Evolutionary conservation across 2,797 vertebrate genomes (phyloP).

Genomic region (Syndactyla subalaris): DNA sequence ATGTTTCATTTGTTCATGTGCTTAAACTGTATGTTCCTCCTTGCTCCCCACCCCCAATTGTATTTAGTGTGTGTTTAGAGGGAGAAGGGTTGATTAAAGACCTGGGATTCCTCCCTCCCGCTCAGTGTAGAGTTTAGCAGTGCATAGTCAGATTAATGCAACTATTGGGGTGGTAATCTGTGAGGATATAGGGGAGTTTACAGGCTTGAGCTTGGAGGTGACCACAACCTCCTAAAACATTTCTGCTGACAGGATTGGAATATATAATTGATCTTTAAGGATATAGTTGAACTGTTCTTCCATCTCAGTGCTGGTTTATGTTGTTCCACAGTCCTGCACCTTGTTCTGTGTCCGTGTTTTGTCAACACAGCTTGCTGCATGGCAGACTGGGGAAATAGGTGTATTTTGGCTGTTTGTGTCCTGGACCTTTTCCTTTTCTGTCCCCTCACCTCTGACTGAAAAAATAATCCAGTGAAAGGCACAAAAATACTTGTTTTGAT

Average conservation of each 20-base stretch:
- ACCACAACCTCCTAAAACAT: background rate
- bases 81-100: background rate
- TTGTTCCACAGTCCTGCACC: background rate
- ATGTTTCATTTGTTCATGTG: background rate
- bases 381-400: background rate
- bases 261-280: background rate
- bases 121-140: background rate
- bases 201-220: background rate
- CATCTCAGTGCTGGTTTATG: background rate
- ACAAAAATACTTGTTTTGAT: background rate
- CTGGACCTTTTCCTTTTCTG: background rate
- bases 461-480: background rate
- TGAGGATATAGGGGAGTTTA: background rate
- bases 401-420: background rate
- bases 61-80: background rate
- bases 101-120: background rate
- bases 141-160: background rate
- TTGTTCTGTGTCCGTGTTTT: background rate
- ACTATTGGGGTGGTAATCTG: background rate
- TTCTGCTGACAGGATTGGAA: background rate
- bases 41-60: fast-evolving
- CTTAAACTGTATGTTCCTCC: background rate
- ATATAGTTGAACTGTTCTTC: background rate
- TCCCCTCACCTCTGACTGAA: background rate
- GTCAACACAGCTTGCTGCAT: background rate